Percentiles rank a stretch among this genome's conserved stretches.
These are phyloP conservation scores for Polyergus mexicanus DNA, from an alignment of 1,140 invertebrate genomes.

Conservation along the genomic window DNA sequence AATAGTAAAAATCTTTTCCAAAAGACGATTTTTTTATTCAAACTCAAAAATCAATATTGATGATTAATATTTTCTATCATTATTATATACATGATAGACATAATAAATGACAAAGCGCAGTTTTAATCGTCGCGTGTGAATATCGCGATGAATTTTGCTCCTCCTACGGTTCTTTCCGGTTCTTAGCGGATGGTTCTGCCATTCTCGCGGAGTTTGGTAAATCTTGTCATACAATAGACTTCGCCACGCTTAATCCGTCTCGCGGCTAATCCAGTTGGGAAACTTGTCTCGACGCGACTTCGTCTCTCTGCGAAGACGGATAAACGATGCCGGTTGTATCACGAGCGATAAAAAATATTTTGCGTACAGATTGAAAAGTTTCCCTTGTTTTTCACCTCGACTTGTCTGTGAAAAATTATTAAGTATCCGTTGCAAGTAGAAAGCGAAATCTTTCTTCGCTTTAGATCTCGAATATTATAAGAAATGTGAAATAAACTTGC, in stretches of 20 bases:
- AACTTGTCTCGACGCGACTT: conserved; percentile 72
- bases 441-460: background rate
- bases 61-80: no score
- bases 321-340: conserved; percentile 36
- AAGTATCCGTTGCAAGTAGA: background rate
- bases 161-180: background rate
- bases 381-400: background rate
- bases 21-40: background rate
- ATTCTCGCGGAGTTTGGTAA: conserved; percentile 66
- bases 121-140: conserved; percentile 15
- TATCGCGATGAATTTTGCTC: background rate
- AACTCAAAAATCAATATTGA: background rate
- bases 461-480: background rate
- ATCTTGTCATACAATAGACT: conserved; percentile 76
- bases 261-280: conserved; percentile 75
- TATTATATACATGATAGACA: no score
- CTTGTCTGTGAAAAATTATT: background rate
- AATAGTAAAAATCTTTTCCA: background rate
- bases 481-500: background rate
- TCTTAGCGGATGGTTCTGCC: conserved; percentile 3
- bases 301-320: conserved; percentile 59
- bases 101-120: background rate
- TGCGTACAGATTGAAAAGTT: conserved; percentile 10
- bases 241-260: conserved; percentile 71
- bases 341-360: conserved; percentile 31